Conservation (phyloP, 2,797 vertebrate genomes). For the Scleropages formosus region DNA sequence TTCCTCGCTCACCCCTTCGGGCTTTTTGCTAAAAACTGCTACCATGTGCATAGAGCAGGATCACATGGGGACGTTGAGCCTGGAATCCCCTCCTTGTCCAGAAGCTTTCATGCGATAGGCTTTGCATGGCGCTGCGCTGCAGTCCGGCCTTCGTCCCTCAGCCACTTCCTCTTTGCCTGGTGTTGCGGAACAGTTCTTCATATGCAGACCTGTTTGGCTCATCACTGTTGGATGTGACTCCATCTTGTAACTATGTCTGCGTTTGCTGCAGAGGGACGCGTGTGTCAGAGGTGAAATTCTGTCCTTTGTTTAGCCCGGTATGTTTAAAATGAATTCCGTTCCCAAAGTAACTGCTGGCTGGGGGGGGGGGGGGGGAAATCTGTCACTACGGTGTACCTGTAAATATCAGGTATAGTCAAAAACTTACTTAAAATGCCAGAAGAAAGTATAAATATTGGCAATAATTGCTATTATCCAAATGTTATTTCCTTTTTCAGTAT, state of each 20-base stretch:
- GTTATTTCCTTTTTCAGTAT: not conserved
- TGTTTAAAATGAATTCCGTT: not conserved
- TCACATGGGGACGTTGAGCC: not conserved
- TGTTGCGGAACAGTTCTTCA: constrained; percentile 14
- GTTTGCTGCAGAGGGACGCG: not conserved
- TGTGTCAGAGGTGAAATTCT: not conserved
- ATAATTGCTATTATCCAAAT: not conserved
- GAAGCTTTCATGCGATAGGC: constrained; percentile 30
- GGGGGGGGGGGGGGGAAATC: too few relatives aligned
- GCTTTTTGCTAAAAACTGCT: too few relatives aligned
- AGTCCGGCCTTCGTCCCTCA: constrained; percentile 37
- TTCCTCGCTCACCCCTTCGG: not conserved
- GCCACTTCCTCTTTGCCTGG: not conserved
- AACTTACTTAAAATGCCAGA: not conserved
- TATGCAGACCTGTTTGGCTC: constrained; percentile 11
- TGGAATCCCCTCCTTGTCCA: not conserved
- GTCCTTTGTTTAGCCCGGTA: not conserved
- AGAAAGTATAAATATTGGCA: not conserved
- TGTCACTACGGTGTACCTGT: not conserved
- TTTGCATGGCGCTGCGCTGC: constrained; percentile 69
- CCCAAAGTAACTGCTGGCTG: not conserved
- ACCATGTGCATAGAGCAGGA: not conserved
- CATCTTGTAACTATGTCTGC: too few relatives aligned
- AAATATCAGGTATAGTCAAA: not conserved
- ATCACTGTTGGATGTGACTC: not conserved